Evolutionary conservation across 2,113 vertebrate genomes (phyloP), one percentile per base, ranked within the genome.

Genomic region (Amphiprion percula): DNA sequence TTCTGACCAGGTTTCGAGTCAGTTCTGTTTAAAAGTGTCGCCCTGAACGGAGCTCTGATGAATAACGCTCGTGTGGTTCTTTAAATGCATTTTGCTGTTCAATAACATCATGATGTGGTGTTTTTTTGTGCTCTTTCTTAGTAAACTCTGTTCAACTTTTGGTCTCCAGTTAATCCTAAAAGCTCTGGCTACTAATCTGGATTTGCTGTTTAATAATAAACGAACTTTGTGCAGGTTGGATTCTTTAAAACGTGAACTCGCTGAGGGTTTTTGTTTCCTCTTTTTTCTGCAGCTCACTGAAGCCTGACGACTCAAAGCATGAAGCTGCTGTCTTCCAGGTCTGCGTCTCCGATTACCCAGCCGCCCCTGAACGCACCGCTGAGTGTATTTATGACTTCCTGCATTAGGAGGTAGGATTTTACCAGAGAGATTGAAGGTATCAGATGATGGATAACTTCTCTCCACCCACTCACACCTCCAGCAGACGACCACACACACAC

Each of bases 361-460:
- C 21, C 19, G 67, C 46, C 58, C 64, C 0, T 87, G 88, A 89
- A 90, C 28, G 66, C 88, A 86, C 28, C 90, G 60, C 6, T 44
- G 66, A 72, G 60, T 65, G 44, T 74, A 58, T 84, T 80, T 79
- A 87, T 79, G 56, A 78, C 79, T 86, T 87, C 85, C 81, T 87
- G 84, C 84, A 78, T 73, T 44, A 77, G 53, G 26, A 73, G 28
- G 53, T 55, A n/a, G 37, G 61, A 80, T 50, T 77, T 86, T 61
- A 50, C 52, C 75, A 65, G 41, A 80, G 64, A 64, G 26, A 44
- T 8, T 64, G 46, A 79, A 82, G 63, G 73, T 46, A 72, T 66
- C 26, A 68, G 30, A 74, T 72, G 82, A 80, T 84, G 26, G 33
- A 84, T 72, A 21, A 66, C 30, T 24, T 58, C 56, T 37, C 46